Evolutionary conservation across 37 sponge, comb jelly and placozoan species (phyloP), one percentile per base, ranked within the genome.

Genomic region (Hormiphora californensis): DNA sequence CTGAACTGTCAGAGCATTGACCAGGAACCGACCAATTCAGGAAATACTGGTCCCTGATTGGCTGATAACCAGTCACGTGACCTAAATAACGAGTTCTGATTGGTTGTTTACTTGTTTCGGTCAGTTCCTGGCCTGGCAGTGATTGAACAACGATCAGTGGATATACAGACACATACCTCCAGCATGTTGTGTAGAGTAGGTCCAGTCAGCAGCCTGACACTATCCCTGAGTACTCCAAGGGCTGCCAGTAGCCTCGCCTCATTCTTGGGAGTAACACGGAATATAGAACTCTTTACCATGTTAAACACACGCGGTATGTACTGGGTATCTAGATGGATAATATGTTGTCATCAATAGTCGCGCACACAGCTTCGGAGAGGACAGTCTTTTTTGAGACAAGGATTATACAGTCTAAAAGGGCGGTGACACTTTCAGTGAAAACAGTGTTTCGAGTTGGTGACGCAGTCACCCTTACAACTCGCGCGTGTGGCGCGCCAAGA

Each of bases 201-300:
- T 28, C 81, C 81, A 41, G 40, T 46, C 32, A 73, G n/a, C 40
- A 43, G 43, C 81, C 43, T 73, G 81, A 73, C 38, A 40, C 81
- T 73, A 15, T 73, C 81, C n/a, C 81, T 11, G 11, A 73, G 46
- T 11, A 73, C 81, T 22, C 43, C 17, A 1, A 73, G 44, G 32
- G 81, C 81, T 22, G 81, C 81, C 81, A 73, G 46, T 11, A 73
- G 81, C 38, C 43, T 73, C 12, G 46, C 81, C 81, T 73, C 81
- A 30, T 73, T 73, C 81, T 73, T 73, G 25, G 40, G 40, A 8
- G 81, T 73, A 11, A 73, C 81, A n/a, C 81, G 81, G 81, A 73
- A 73, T 46, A 73, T 73, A 28, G 81, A n/a, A 73, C 81, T 73
- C 38, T 73, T 73, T 33, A 73, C 38, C 81, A 73, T 73, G 81